Base-by-base conservation (phyloP, 2,113 vertebrate genomes). In the Menura novaehollandiae region DNA sequence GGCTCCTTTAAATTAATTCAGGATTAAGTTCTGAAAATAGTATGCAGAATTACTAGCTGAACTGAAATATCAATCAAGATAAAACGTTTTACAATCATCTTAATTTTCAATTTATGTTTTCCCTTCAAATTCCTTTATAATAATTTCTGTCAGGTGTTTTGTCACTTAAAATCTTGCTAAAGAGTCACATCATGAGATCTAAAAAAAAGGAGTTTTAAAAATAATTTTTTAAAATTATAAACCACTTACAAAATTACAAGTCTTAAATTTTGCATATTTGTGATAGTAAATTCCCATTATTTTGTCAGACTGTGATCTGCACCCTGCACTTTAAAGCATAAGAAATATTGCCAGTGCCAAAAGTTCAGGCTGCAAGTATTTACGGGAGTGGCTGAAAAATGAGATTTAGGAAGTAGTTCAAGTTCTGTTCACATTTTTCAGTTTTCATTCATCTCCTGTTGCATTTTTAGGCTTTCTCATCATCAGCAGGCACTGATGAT, bases 371-470 rank as follows among this genome's bases (percentile, higher is more conserved):
- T 93, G 49, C 77, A 96, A 94, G 59, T 89, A 96, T 94, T 96
- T 93, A 89, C 0, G 2, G 88, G 82, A 94, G 77, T 88, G 88
- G 91, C 63, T 96, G 75, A 94, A 95, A 96, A 96, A 96, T 73
- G 78, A 88, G 77, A 91, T 91, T 93, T 82, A 88, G 71, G 91
- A 95, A 93, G 62, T 68, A 71, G 47, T 91, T 95, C 59, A 68
- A 85, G 41, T 75, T 91, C 76, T 84, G 62, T 62, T 69, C 87
- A 69, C 84, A 94, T 97, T 97, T 97, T 94, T 96, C 90, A 91
- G 63, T 93, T 96, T 95, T 94, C 78, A 88, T 93, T 95, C 73
- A 94, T 85, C 73, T 94, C 39, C 43, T 87, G 27, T 91, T 95
- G 81, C 43, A 78, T 72, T 93, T 91, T 69, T 56, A 67, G 82